Percentiles rank a stretch among this genome's conserved stretches.
phyloP scores from a whole-genome alignment of 2,797 vertebrate genomes.

The Gephyroberyx darwinii region DNA sequence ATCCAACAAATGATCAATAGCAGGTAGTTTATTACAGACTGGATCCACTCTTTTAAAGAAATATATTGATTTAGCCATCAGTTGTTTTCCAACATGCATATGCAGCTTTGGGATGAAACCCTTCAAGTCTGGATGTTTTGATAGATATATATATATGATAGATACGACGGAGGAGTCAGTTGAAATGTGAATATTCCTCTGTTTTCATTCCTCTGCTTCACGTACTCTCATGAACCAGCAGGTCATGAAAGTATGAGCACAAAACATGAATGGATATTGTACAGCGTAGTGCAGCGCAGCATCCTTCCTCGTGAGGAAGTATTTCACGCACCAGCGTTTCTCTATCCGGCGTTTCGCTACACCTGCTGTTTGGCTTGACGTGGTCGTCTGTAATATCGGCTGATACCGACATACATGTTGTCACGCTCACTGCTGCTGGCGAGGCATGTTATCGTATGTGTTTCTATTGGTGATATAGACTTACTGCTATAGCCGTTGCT shows the following conservation, averaged over 20 bases:
- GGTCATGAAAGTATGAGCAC: not conserved
- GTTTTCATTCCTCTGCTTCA: not conserved
- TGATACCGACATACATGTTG: conserved; percentile 1
- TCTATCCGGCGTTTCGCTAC: conserved; percentile 3
- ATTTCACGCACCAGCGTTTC: conserved; percentile 13
- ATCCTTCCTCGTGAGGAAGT: not conserved
- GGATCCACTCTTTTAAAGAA: not conserved
- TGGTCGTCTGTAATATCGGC: not conserved
- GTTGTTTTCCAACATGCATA: no score
- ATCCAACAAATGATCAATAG: no score
- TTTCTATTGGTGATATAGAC: not conserved
- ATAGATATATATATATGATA: no score
- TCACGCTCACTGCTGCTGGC: conserved; percentile 10
- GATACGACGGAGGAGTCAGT: no score
- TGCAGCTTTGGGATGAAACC: no score
- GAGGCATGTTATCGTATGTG: not conserved
- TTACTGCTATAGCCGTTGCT: not conserved
- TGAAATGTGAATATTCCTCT: no score
- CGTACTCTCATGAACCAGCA: not conserved
- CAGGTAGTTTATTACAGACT: not conserved
- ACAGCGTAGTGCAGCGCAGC: not conserved
- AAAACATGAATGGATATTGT: not conserved
- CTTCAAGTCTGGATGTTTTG: no score
- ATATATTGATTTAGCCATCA: not conserved
- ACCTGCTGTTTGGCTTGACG: conserved; percentile 29